phyloP scores from a whole-genome alignment of 2,797 vertebrate species.

The Borostomias antarcticus region DNA sequence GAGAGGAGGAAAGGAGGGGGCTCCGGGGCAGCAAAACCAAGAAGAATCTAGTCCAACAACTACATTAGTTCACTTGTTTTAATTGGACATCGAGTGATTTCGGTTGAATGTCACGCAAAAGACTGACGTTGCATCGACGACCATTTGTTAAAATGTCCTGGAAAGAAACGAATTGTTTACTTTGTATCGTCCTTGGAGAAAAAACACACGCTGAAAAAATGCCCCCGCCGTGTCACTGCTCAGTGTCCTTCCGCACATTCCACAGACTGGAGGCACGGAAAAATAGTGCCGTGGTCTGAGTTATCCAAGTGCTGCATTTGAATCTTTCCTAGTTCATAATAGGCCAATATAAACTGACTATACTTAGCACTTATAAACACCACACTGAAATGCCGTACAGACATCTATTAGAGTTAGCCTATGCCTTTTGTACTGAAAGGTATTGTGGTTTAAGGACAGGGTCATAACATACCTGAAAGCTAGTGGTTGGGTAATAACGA shows the following conservation, averaged over 20 bases:
- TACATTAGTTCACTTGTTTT: slow-evolving; percentile 16
- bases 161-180: slow-evolving; percentile 69
- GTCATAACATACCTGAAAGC: slow-evolving; percentile 2
- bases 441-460: not conserved
- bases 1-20: slow-evolving; percentile 42
- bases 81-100: slow-evolving; percentile 28
- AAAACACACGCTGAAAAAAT: slow-evolving; percentile 71
- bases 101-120: slow-evolving; percentile 22
- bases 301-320: not conserved
- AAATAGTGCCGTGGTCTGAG: slow-evolving; percentile 70
- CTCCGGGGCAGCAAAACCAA: slow-evolving; percentile 54
- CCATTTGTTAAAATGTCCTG: slow-evolving; percentile 35
- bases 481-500: slow-evolving; percentile 5
- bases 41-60: slow-evolving; percentile 26
- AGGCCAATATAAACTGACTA: not conserved
- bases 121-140: slow-evolving; percentile 20
- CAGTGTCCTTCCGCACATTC: slow-evolving; percentile 85
- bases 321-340: too few relatives aligned
- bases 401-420: too few relatives aligned
- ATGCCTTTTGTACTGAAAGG: slow-evolving; percentile 10
- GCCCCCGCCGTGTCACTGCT: slow-evolving; percentile 51
- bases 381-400: too few relatives aligned
- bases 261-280: slow-evolving; percentile 78
- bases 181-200: slow-evolving; percentile 77
- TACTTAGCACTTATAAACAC: too few relatives aligned